Evolutionary conservation across 2,113 vertebrate species (phyloP), one percentile per base, ranked within the genome.

Genomic region (Varanus komodoensis): DNA sequence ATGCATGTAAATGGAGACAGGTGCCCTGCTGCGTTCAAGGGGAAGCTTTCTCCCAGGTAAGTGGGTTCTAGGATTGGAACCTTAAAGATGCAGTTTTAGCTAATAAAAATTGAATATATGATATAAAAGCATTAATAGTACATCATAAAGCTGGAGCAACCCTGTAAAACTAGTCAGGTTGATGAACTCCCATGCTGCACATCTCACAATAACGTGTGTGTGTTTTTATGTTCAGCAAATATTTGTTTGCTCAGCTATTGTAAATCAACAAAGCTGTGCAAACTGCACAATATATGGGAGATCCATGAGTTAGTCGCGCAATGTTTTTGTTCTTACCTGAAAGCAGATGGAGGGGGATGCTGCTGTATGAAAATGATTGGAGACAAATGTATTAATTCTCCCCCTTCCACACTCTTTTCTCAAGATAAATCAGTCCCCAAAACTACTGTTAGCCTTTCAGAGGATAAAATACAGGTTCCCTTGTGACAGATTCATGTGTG

Each of bases 181-280:
- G 19, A 54, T 94, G 84, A 89, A 93, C 94, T 94, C 79, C 69
- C 87, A 91, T 71, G 29, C 5, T 75, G 73, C 29, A 23, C 82
- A 44, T 78, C 80, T 90, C 78, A 8, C 64, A 89, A 89, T 77
- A 92, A 92, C 21, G 92, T 84, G 52, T 69, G 64, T 69, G 44
- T 69, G 69, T 86, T 67, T 86, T 93, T 80, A 78, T 48, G 71
- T 87, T 92, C 84, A 7, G 29, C 48, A 87, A 44, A 84, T 91
- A 91, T 77, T 1, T 34, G 44, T 87, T 93, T 74, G 67, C 69
- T 73, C 38, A 64, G 91, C 82, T 87, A 82, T 34, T 61, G n/a
- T 91, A 93, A 93, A 94, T 94, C 90, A 84, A 71, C 5, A 57
- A 80, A 82, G 75, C 75, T 21, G 19, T 38, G 44, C 74, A 44